Base-by-base conservation (phyloP, 2,797 vertebrate species). In the Cyclopterus lumpus region DNA sequence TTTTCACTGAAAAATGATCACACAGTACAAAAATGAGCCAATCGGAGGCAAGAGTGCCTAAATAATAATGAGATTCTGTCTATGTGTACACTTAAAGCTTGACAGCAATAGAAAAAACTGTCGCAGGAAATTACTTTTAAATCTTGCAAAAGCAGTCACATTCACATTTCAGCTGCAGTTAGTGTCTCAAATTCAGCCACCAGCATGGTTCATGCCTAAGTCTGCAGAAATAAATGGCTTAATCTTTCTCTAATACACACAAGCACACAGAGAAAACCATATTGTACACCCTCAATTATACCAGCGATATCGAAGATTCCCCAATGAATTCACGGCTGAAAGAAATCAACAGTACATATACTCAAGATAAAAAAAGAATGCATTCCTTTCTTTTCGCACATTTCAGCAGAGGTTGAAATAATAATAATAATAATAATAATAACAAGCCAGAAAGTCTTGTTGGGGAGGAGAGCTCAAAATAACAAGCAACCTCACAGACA, bases 111-210 rank as follows among this genome's bases (percentile, higher is more conserved):
- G 20, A 61, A n/a, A n/a, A 80, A 85, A 80, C 64, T 46, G 15
- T 80, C 51, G 38, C 24, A 59, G 26, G 59, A 59, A 81, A 38
- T 49, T 36, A 65, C n/a, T 60, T 80, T 75, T 74, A 70, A 77
- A 71, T 75, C 75, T 79, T 80, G 10, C 62, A 75, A 84, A 87
- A 88, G 79, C 73, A 73, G 84, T 75, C 66, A 70, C 6, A 67
- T 75, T 79, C 65, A 58, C 69, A 71, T 51, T 53, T 70, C 80
- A 66, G 20, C 54, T 48, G 71, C 77, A 61, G 26, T 76, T 67
- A 67, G 5, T 68, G 49, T 71, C 62, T 75, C 8, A 70, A 0
- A 75, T 62, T 40, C 51, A 49, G 28, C 66, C 51, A 57, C 34
- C 57, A 61, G 42, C 64, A 55, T 57, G 9, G 16, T 61, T 62